Evolutionary conservation across 92 coral and sea anemone species (phyloP), one percentile per base, ranked within the genome.

Genomic region (Paramuricea clavata): DNA sequence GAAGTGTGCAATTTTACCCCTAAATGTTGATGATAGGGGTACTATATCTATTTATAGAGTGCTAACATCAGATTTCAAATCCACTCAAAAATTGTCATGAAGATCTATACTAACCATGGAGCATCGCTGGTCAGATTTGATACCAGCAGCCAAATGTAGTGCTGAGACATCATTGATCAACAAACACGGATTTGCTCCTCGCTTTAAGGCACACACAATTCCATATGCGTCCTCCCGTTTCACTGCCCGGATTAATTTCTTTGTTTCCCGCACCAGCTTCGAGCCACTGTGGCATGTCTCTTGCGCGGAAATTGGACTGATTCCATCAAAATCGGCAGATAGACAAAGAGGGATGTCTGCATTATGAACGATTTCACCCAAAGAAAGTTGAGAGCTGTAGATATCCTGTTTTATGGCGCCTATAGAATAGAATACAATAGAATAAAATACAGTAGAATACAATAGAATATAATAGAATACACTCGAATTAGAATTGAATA

Each of bases 101-200:
- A n/a, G n/a, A n/a, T n/a, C n/a, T n/a, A 54, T 19, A 54, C 62
- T 54, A 54, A 54, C 91, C 81, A 89, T 94, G 72, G 89, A 90
- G 67, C 91, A 81, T 22, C 94, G 94, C n/a, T 95, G 87, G 47
- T 79, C 84, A 12, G 98, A 94, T 42, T 83, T 89, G 69, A 94
- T 90, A 35, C 97, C 95, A 4, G 90, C 94, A 19, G 98, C 95
- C 5, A 89, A 49, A 62, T 95, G 98, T 23, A 95, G 87, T 25
- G 98, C 93, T 42, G 93, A 88, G 52, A 92, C 89, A 0, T 97
- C 98, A 81, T 94, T 93, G 49, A 95, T 82, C 68, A 86, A 12
- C 31, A 92, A 43, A 69, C 95, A 76, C 16, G 98, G 97, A 78
- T 94, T 87, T 12, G 98, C 98, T 0, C 98, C 95, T 33, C 80